Base-by-base conservation (phyloP, 1,140 invertebrate genomes). In the Campoletis sonorensis region DNA sequence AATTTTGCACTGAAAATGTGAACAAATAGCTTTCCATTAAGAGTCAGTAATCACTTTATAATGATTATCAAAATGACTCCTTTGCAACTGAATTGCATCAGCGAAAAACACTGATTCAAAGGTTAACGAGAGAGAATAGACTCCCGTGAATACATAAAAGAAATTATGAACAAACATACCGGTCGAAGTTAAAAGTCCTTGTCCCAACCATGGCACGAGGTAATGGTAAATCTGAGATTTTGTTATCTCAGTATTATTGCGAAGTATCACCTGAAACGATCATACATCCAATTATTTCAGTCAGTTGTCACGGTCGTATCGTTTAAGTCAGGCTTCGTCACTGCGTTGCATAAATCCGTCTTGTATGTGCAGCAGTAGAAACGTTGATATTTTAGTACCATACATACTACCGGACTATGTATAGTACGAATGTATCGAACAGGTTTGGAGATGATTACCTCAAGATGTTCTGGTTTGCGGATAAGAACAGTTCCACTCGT, bases 171-270 rank as follows among this genome's bases (percentile, higher is more conserved):
- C 40, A 67, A 72, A 84, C 72, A 77, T 85, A 94, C 94, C 94
- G 85, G 91, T 92, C 18, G 94, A 94, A 4, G 94, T 95, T 1
- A 96, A 89, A 7, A 96, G 91, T 33, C 95, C 95, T 58, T 93
- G 89, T 8, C 95, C 95, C 11, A 96, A 91, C 95, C 95, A 96
- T 4, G 93, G 93, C 72, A 92, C 90, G 0, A 97, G 87, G 61
- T 93, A 94, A 10, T 92, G 87, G 87, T 97, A 97, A 4, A 94
- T 92, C 11, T 86, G 80, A 0, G 95, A 93, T 91, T 97, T 97
- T 26, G 93, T 93, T 33, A 96, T 93, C 79, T 93, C 89, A 81
- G 92, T 93, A 11, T 90, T 92, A 72, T 81, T 91, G 1, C 84
- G 81, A 16, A 91, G 76, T 84, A 91, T 85, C 1, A 86, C 68